Evolutionary conservation across 2,888 invertebrate species (phyloP).

Genomic region (Pardosa pseudoannulata): DNA sequence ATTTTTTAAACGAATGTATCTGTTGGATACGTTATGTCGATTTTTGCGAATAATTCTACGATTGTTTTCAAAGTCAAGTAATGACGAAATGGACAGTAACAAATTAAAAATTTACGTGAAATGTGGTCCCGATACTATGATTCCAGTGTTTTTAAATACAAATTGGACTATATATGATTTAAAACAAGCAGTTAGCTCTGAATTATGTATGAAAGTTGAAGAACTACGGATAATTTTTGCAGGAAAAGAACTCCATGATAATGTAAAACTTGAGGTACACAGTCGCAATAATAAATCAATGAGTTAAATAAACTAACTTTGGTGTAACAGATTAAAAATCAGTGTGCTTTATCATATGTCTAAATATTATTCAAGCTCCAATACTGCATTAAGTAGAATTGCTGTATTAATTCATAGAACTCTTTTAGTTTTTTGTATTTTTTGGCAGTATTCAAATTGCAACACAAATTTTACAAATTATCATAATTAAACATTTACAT

Average conservation of each 20-base stretch:
- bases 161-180: slow-evolving; percentile 68
- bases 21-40: slow-evolving; percentile 31
- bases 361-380: too few species aligned
- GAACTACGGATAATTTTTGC: slow-evolving; percentile 72
- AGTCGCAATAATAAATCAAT: too few species aligned
- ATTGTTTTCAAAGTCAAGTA: slow-evolving; percentile 20
- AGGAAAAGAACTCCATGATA: slow-evolving; percentile 85
- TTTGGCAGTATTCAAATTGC: too few species aligned
- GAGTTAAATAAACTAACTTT: too few species aligned
- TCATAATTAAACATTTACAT: too few species aligned
- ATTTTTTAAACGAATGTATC: slow-evolving; percentile 12
- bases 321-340: too few species aligned
- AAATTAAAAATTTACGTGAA: slow-evolving; percentile 64
- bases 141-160: slow-evolving; percentile 50
- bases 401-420: too few species aligned
- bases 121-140: slow-evolving; percentile 52
- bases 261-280: slow-evolving; percentile 83
- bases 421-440: too few species aligned
- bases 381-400: too few species aligned
- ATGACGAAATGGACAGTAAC: slow-evolving; percentile 6
- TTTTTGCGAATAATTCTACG: slow-evolving; percentile 33
- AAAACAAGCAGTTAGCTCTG: slow-evolving; percentile 39
- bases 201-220: slow-evolving; percentile 46
- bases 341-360: too few species aligned
- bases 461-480: too few species aligned